phyloP scores from a whole-genome alignment of 1,140 invertebrate species.

The Diprion similis region DNA sequence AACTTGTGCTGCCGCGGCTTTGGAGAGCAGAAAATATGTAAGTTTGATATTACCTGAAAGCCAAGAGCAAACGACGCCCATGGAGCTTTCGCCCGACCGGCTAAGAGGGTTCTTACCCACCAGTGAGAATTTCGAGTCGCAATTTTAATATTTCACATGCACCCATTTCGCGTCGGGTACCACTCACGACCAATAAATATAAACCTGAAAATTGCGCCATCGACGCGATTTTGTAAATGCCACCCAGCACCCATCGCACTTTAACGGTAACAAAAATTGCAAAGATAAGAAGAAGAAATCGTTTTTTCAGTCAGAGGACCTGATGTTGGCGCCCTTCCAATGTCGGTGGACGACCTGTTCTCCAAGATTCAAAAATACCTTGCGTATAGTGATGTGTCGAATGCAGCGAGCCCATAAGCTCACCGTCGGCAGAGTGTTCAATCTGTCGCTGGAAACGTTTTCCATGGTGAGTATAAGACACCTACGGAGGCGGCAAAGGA shows the following conservation, averaged over 20 bases:
- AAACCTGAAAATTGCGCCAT: neutral
- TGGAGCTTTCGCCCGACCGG: neutral
- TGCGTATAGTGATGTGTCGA: slow-evolving; percentile 19
- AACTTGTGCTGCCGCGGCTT: neutral
- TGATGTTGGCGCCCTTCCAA: slow-evolving; percentile 15
- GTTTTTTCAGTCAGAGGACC: slow-evolving; percentile 10
- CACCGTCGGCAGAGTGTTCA: slow-evolving; percentile 20
- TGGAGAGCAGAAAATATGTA: neutral
- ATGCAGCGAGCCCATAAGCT: slow-evolving; percentile 16
- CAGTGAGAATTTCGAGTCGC: neutral
- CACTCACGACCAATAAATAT: neutral
- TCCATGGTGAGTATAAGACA: slow-evolving; percentile 21
- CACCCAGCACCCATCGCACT: no score
- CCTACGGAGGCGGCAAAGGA: neutral
- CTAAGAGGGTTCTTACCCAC: neutral
- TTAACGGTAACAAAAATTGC: no score
- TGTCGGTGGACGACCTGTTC: slow-evolving; percentile 18
- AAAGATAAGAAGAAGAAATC: no score
- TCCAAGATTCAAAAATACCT: slow-evolving; percentile 3
- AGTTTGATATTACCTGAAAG: slow-evolving; percentile 7
- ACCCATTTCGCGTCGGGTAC: neutral
- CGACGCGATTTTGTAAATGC: neutral
- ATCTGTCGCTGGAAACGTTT: slow-evolving; percentile 24
- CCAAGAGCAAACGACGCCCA: neutral
- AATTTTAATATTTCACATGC: neutral